phyloP scores from a whole-genome alignment of 2,797 vertebrate species.

The Eulemur albifrons region DNA sequence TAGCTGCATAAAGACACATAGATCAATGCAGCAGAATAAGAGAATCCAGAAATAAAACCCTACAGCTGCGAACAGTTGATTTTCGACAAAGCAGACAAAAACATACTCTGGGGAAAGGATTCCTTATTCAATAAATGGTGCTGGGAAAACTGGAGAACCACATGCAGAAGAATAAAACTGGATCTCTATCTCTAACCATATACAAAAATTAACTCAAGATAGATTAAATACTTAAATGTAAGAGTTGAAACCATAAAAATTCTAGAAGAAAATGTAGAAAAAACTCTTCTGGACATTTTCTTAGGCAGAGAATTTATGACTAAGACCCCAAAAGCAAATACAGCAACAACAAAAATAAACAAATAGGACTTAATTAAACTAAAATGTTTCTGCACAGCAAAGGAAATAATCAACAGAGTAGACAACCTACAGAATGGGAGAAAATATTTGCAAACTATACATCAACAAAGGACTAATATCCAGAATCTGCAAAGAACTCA shows the following conservation, averaged over 20 bases:
- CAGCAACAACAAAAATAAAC: not conserved
- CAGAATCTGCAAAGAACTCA: not conserved
- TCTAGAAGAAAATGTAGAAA: not conserved
- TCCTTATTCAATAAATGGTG: no score
- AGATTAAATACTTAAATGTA: not conserved
- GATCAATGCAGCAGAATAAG: not conserved
- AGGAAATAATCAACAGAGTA: not conserved
- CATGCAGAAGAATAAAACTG: not conserved
- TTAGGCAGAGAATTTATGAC: not conserved
- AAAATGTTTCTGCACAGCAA: not conserved
- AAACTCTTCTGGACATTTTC: not conserved
- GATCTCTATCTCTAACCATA: not conserved
- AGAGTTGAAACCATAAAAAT: not conserved
- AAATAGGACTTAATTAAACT: not conserved
- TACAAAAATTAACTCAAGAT: not conserved
- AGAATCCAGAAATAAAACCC: not conserved
- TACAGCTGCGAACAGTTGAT: not conserved
- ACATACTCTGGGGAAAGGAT: no score
- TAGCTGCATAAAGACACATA: no score
- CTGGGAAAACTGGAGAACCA: not conserved
- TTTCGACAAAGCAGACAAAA: not conserved
- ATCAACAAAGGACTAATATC: not conserved
- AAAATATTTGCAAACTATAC: not conserved
- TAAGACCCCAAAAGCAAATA: not conserved
- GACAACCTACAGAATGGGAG: not conserved